A percentile compares a stretch with the other conserved stretches of the same genome.
phyloP scores from a whole-genome alignment of 2,113 vertebrate species.

The Percopsis transmontana region DNA sequence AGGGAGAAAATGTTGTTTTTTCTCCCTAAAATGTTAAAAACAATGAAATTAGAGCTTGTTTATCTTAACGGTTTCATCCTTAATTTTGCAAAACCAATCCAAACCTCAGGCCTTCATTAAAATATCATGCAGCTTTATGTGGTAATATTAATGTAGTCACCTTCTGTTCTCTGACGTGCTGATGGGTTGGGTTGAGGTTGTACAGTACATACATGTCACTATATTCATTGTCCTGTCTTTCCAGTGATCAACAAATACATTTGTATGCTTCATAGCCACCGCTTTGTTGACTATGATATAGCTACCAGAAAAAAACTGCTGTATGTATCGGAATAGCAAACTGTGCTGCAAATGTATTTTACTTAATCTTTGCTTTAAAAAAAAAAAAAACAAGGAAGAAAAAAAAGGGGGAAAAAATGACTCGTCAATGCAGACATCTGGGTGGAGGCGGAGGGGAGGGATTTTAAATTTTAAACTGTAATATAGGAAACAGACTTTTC shows the following conservation, averaged over 20 bases:
- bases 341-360: slow-evolving; percentile 92
- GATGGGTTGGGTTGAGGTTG: slow-evolving; percentile 85
- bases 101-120: slow-evolving; percentile 92
- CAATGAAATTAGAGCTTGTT: slow-evolving; percentile 81
- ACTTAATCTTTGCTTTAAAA: slow-evolving; percentile 88
- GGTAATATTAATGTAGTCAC: slow-evolving; percentile 70
- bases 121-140: slow-evolving; percentile 78
- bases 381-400: slow-evolving; percentile 36
- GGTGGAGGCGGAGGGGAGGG: slow-evolving; percentile 37
- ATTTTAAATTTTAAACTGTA: slow-evolving; percentile 90
- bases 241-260: slow-evolving; percentile 68
- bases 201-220: slow-evolving; percentile 96
- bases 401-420: slow-evolving; percentile 79
- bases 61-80: slow-evolving; percentile 84
- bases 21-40: slow-evolving; percentile 70
- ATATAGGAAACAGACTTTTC: slow-evolving; percentile 90
- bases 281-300: slow-evolving; percentile 93
- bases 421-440: slow-evolving; percentile 84
- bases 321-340: slow-evolving; percentile 95
- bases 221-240: slow-evolving; percentile 78
- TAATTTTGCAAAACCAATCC: slow-evolving; percentile 85
- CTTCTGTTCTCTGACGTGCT: slow-evolving; percentile 74
- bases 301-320: slow-evolving; percentile 86
- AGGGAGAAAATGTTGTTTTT: slow-evolving; percentile 79
- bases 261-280: slow-evolving; percentile 93